phyloP scores from a whole-genome alignment of 53 echinoderm and acorn worm species.

The Luidia sarsii region DNA sequence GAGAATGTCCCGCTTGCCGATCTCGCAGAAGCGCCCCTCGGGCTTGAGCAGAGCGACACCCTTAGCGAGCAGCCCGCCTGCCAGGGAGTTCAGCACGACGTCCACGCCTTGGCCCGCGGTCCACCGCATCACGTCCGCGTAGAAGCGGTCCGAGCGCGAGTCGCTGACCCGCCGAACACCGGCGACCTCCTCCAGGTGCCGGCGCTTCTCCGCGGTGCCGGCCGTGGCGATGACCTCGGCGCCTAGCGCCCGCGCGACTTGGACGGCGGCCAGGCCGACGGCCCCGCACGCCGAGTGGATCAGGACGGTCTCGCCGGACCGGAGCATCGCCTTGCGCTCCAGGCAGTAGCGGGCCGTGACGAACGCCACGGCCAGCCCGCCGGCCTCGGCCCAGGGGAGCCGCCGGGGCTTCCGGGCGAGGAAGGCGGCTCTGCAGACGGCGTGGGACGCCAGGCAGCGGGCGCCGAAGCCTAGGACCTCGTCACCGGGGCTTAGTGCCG shows the following conservation, averaged over 20 bases:
- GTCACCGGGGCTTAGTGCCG: slow-evolving; percentile 41
- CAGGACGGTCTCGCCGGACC: slow-evolving; percentile 67
- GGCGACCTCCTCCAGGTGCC: slow-evolving; percentile 19
- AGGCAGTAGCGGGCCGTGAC: slow-evolving; percentile 73
- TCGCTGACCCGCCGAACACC: slow-evolving; percentile 58
- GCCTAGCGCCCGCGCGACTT: slow-evolving; percentile 66
- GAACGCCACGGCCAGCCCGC: slow-evolving; percentile 64
- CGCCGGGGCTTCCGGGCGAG: slow-evolving; percentile 64
- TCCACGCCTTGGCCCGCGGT: slow-evolving; percentile 70
- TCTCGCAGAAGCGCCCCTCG: slow-evolving; percentile 77
- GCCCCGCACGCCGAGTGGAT: slow-evolving; percentile 71
- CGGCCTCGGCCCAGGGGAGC: slow-evolving; percentile 54
- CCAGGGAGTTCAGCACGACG: slow-evolving; percentile 76
- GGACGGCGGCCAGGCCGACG: slow-evolving; percentile 72
- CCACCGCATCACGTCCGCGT: slow-evolving; percentile 62
- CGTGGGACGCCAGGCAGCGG: slow-evolving; percentile 73
- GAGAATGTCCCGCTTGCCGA: slow-evolving; percentile 56
- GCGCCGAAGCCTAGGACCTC: slow-evolving; percentile 70
- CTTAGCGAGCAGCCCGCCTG: slow-evolving; percentile 68
- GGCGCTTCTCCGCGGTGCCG: slow-evolving; percentile 34
- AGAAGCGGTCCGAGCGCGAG: slow-evolving; percentile 55
- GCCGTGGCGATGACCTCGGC: slow-evolving; percentile 68
- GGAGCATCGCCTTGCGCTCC: slow-evolving; percentile 71
- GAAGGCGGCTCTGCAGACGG: slow-evolving; percentile 51
- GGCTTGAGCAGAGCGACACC: slow-evolving; percentile 65